phyloP scores from a whole-genome alignment of 2,888 invertebrate species.

The Diplolepis rosae region DNA sequence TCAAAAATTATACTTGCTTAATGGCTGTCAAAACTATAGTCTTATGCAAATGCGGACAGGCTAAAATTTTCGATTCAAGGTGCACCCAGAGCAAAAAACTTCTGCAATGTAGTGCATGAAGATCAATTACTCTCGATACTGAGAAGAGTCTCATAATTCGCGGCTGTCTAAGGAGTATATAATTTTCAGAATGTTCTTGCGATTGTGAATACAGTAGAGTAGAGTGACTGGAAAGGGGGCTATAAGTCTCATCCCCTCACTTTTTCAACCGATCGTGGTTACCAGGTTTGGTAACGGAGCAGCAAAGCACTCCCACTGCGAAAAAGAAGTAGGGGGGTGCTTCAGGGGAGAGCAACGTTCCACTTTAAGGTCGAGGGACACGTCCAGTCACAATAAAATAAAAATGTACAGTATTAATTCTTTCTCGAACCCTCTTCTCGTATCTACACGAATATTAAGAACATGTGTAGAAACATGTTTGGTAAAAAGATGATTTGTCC shows the following conservation, averaged over 20 bases:
- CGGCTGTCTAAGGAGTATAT: constrained; percentile 54
- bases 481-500: constrained; percentile 27
- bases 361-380: constrained; percentile 19
- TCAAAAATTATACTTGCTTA: background rate
- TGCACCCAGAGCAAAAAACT: constrained; percentile 21
- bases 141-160: constrained; percentile 63
- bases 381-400: constrained; percentile 26
- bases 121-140: constrained; percentile 58
- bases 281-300: constrained; percentile 52
- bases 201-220: constrained; percentile 42
- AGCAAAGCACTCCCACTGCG: constrained; percentile 31
- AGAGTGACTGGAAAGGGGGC: constrained; percentile 2
- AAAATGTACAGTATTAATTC: constrained; percentile 7
- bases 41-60: constrained; percentile 14
- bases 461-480: constrained; percentile 13
- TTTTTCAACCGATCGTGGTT: constrained; percentile 56
- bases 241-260: constrained; percentile 57
- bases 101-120: constrained; percentile 46
- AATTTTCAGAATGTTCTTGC: constrained; percentile 59
- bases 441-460: constrained; percentile 27
- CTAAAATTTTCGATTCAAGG: background rate
- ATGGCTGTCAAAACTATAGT: constrained; percentile 12
- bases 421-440: background rate
- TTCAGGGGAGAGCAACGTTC: constrained; percentile 11
- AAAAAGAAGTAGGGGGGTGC: constrained; percentile 13